Evolutionary conservation across 2,113 vertebrate genomes (phyloP).

Genomic region (Clarias magur): DNA sequence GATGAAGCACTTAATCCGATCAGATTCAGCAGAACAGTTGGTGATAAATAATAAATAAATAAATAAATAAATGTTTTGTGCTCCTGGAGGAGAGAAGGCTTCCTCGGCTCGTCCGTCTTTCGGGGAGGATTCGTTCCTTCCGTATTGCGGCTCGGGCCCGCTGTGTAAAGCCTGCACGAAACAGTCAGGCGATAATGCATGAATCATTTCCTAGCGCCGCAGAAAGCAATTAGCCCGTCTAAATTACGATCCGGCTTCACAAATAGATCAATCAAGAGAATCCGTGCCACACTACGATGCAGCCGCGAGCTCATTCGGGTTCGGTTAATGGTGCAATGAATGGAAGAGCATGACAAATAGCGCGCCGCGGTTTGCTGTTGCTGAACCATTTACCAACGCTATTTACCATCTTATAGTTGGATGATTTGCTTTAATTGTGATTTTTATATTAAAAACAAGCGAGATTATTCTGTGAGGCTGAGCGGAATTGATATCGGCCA

Average conservation of each 20-base stretch:
- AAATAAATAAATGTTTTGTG: not conserved
- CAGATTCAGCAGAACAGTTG: not conserved
- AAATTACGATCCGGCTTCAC: slow-evolving; percentile 56
- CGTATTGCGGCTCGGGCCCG: not conserved
- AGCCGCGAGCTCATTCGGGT: slow-evolving; percentile 47
- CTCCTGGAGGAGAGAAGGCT: not conserved
- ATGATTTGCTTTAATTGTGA: slow-evolving; percentile 50
- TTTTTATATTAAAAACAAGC: slow-evolving; percentile 41
- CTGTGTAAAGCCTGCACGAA: slow-evolving; percentile 34
- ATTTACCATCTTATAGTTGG: slow-evolving; percentile 42
- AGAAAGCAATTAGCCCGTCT: slow-evolving; percentile 53
- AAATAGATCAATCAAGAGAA: slow-evolving; percentile 56
- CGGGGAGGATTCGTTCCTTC: slow-evolving; percentile 19
- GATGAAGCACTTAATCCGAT: not conserved
- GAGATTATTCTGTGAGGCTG: slow-evolving; percentile 31
- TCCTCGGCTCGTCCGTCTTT: slow-evolving; percentile 11
- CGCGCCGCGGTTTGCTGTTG: slow-evolving; percentile 31
- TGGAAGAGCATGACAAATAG: slow-evolving; percentile 47
- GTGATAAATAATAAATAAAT: not conserved
- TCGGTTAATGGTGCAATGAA: slow-evolving; percentile 42
- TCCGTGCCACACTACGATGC: slow-evolving; percentile 41
- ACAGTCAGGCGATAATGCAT: slow-evolving; percentile 40
- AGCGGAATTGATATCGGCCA: slow-evolving; percentile 8
- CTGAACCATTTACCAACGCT: slow-evolving; percentile 29
- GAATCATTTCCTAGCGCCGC: slow-evolving; percentile 53